Conservation (phyloP, 2,797 vertebrate genomes). For the Xerus rutilus region DNA sequence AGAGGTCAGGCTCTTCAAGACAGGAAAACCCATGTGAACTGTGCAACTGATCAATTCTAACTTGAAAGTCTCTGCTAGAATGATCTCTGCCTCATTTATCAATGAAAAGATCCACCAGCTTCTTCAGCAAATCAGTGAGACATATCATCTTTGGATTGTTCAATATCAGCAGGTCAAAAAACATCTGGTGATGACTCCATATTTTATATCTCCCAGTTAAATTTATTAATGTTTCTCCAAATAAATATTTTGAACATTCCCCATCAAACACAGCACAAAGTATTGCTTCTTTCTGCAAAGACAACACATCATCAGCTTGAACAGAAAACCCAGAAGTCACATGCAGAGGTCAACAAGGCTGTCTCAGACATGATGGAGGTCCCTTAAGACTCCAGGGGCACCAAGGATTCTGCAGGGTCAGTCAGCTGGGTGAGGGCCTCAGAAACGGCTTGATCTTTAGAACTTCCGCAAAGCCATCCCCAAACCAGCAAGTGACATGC, state of each 20-base stretch:
- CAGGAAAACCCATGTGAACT: background rate
- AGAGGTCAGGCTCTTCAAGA: constrained; percentile 7
- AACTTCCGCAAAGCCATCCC: constrained; percentile 93
- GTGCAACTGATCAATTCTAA: background rate
- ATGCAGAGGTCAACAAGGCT: background rate
- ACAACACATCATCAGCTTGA: background rate
- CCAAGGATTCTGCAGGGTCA: background rate
- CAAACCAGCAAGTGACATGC: constrained; percentile 95
- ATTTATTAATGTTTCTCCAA: constrained; percentile 66
- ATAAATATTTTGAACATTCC: constrained; percentile 43
- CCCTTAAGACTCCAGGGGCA: constrained; percentile 10
- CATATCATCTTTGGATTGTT: background rate
- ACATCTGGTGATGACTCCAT: background rate
- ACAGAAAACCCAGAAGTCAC: background rate
- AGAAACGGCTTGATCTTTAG: constrained; percentile 86
- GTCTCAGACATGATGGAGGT: background rate
- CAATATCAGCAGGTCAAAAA: background rate
- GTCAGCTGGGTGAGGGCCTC: background rate
- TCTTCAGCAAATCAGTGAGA: constrained; percentile 29
- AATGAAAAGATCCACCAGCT: background rate
- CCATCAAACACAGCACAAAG: constrained; percentile 10
- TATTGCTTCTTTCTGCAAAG: constrained; percentile 25
- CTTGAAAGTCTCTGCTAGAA: background rate
- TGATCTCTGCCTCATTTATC: background rate
- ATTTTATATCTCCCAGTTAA: background rate